Base-by-base conservation (phyloP, 2,113 vertebrate species). In the Dendrocopos noguchii region DNA sequence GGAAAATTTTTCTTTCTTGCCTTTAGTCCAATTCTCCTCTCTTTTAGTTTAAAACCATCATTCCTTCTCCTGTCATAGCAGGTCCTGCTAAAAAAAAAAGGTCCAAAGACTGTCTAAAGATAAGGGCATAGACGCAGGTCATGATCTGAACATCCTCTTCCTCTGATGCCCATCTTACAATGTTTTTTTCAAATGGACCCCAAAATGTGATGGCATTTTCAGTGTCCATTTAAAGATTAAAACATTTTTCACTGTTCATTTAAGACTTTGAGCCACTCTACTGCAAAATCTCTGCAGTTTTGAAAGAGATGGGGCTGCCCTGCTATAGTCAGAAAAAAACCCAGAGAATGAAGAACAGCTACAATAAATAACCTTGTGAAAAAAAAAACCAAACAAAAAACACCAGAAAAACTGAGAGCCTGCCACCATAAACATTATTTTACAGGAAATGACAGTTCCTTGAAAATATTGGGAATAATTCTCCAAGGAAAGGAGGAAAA, bases 401-500 rank as follows among this genome's bases (percentile, higher is more conserved):
- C 47, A 84, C 53, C 93, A 95, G 65, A 88, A 94, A 89, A 90
- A 77, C 71, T 60, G 84, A 96, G 85, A 94, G 79, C 66, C 53
- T 88, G 96, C 91, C 94, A 96, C 82, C 90, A 86, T 80, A 96
- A 96, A 96, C 84, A 94, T 94, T 87, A 85, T 94, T 95, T 78
- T 93, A 94, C 90, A 93, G 95, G 93, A 97, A 94, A 95, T 94
- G 92, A 94, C 78, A 94, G 93, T 95, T 96, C 91, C 95, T 95
- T 96, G 87, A 95, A 96, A 96, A 93, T 95, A 95, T 92, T 95
- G 88, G 64, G 91, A 84, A 94, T 78, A 92, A 84, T 87, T 92
- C 93, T 96, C 92, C 82, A 82, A 95, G 93, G 90, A 87, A 93
- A 44, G 24, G 55, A 91, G 91, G 91, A 93, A 88, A 95, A 94